phyloP scores from a whole-genome alignment of 2,888 invertebrate genomes.

The Diaphora mendica region DNA sequence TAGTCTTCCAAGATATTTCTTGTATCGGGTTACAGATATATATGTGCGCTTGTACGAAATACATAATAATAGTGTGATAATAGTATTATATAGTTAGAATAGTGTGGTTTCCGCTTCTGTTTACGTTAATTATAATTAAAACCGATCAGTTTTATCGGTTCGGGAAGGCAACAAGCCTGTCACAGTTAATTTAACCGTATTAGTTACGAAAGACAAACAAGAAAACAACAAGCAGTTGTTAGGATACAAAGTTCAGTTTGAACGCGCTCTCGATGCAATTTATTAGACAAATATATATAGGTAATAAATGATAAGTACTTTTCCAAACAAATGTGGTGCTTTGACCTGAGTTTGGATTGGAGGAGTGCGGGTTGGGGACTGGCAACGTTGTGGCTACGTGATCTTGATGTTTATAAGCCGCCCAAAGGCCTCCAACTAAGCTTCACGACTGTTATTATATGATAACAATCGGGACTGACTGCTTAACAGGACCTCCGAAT shows the following conservation, averaged over 20 bases:
- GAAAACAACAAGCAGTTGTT: constrained; percentile 11
- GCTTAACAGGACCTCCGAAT: too few relatives aligned
- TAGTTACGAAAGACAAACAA: constrained; percentile 32
- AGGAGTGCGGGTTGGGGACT: too few relatives aligned
- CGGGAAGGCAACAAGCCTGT: constrained; percentile 5
- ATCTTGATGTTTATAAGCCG: too few relatives aligned
- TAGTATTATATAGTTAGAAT: neutral
- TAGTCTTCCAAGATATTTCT: too few relatives aligned
- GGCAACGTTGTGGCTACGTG: too few relatives aligned
- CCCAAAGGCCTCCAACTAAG: too few relatives aligned
- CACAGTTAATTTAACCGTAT: constrained; percentile 15
- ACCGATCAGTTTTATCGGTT: neutral
- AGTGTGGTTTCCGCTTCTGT: neutral
- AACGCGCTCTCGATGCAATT: constrained; percentile 23
- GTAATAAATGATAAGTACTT: neutral
- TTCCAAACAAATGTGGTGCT: neutral
- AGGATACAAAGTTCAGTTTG: constrained; percentile 31
- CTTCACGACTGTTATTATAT: too few relatives aligned
- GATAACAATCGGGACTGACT: too few relatives aligned
- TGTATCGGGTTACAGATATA: neutral
- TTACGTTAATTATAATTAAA: neutral
- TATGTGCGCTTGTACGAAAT: neutral
- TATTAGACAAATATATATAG: neutral
- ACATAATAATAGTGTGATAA: neutral
- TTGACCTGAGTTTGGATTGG: too few relatives aligned